phyloP scores from a whole-genome alignment of 2,888 invertebrate species.

The Tipula vernalis region DNA sequence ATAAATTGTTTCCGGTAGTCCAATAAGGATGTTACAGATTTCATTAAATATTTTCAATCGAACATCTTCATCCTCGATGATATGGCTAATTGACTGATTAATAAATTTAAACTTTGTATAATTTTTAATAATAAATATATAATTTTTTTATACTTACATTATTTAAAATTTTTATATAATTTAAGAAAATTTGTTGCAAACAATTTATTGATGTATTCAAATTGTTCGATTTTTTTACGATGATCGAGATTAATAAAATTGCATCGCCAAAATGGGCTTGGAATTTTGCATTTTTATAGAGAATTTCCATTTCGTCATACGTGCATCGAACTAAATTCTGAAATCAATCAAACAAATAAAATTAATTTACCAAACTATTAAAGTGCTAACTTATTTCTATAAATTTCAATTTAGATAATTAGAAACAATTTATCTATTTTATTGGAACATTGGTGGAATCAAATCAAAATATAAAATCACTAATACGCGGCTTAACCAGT shows the following conservation, averaged over 20 bases:
- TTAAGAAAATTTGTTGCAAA: neutral
- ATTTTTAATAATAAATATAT: neutral
- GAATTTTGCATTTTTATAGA: neutral
- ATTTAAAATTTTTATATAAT: neutral
- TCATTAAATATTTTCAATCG: neutral
- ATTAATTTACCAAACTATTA: neutral
- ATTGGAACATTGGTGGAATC: too few relatives aligned
- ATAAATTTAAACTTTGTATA: neutral
- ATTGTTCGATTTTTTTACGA: neutral
- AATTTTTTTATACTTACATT: neutral
- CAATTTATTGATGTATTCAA: neutral
- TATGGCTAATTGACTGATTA: neutral
- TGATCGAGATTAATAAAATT: slow-evolving; percentile 4
- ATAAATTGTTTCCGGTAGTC: neutral
- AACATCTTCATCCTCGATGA: neutral
- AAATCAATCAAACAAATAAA: neutral
- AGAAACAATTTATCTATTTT: too few relatives aligned
- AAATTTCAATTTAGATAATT: too few relatives aligned
- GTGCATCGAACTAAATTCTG: slow-evolving; percentile 28
- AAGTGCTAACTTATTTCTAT: too few relatives aligned
- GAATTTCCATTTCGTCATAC: slow-evolving; percentile 24
- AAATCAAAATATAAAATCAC: too few relatives aligned
- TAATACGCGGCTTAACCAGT: too few relatives aligned
- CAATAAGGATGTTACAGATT: neutral
- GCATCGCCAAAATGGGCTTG: neutral